A percentile compares a stretch with the other conserved stretches of the same genome.
Conservation (phyloP, 2,888 invertebrate genomes). For the Microplitis manilae region DNA sequence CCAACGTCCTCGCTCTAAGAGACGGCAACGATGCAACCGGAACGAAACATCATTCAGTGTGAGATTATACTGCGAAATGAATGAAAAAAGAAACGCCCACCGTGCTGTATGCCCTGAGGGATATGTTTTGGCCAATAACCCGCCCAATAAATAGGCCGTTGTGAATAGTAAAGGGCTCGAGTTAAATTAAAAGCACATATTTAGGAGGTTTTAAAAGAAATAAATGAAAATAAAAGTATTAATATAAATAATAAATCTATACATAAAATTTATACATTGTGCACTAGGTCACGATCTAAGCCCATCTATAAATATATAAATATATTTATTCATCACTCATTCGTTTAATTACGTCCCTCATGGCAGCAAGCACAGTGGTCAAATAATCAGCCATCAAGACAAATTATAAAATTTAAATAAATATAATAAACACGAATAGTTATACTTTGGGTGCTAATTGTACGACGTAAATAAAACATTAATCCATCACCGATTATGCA, state of each 20-base stretch:
- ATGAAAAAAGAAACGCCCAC: slow-evolving; percentile 56
- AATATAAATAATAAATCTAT: slow-evolving; percentile 56
- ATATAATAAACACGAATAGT: slow-evolving; percentile 20
- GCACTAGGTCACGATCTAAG: slow-evolving; percentile 8
- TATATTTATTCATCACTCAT: not conserved
- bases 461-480: slow-evolving; percentile 7
- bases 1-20: slow-evolving; percentile 94
- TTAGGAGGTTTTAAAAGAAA: slow-evolving; percentile 36
- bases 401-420: slow-evolving; percentile 25
- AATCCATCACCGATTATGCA: slow-evolving; percentile 14
- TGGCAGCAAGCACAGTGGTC: slow-evolving; percentile 45
- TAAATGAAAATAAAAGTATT: slow-evolving; percentile 39
- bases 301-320: slow-evolving; percentile 7
- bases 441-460: slow-evolving; percentile 3
- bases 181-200: slow-evolving; percentile 31
- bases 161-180: slow-evolving; percentile 6
- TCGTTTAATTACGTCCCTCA: slow-evolving; percentile 35
- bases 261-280: slow-evolving; percentile 39
- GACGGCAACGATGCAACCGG: slow-evolving; percentile 70
- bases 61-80: slow-evolving; percentile 62
- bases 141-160: not conserved
- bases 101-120: slow-evolving; percentile 51
- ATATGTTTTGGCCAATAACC: slow-evolving; percentile 31
- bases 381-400: slow-evolving; percentile 42
- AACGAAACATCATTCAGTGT: slow-evolving; percentile 65